Base-by-base conservation (phyloP, 1,140 invertebrate genomes). In the Drosophila sechellia region DNA sequence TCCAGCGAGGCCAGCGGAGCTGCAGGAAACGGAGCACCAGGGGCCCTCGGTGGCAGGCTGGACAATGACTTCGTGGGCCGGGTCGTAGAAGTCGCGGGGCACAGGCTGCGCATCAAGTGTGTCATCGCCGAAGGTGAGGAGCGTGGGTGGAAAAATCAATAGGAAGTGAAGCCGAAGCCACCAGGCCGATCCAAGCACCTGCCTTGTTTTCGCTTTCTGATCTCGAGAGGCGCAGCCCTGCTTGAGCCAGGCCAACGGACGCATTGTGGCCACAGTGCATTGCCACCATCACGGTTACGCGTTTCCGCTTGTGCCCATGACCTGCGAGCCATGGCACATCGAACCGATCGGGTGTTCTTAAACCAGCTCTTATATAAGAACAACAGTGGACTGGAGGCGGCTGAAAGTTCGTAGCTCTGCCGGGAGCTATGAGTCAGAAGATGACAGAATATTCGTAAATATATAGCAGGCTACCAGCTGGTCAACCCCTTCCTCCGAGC, bases 11-110 rank as follows among this genome's bases (percentile, higher is more conserved):
- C 35, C 48, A 83, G 48, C 56, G 72, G 56, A 35, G 43, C 77
- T 34, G 59, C 31, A 49, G 63, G 49, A 48, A 35, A 58, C 20
- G 64, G 55, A 60, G 56, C 50, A 49, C 40, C 45, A 61, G 42
- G 12, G 57, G 37, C 70, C 59, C 69, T 77, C 64, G 77, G 53
- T 49, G 71, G 74, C 52, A 81, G 93, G 73, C 93, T 93, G 91
- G 95, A 96, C 80, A 97, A 97, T 94, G 96, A 97, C 92, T 98
- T 98, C 93, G 96, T 98, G 65, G 98, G 98, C 35, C 97, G 98
- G 93, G 94, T 95, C 78, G 94, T 99, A 49, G 97, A 98, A 93
- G 95, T 99, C 77, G 97, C 95, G 76, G 96, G 96, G 92, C 96
- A 97, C 90, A 98, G 97, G 94, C 93, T 98, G 61, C 94, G 96